Evolutionary conservation across 2,113 vertebrate genomes (phyloP).

Genomic region (Vulpes vulpes): DNA sequence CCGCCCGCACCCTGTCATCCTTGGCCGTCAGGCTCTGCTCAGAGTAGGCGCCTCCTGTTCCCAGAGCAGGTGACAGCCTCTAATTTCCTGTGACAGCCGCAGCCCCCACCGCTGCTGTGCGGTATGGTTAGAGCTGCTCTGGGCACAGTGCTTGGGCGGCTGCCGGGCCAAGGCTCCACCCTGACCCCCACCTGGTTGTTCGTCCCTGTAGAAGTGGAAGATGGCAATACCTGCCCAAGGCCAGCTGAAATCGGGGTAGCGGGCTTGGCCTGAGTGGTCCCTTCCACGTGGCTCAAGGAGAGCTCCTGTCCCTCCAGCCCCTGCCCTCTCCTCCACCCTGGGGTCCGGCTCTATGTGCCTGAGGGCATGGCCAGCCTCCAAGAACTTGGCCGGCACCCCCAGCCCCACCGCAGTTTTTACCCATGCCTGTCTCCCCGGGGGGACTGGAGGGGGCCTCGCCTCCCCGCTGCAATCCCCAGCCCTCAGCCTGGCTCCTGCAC

Average conservation of each 20-base stretch:
- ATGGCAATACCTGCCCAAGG: not conserved
- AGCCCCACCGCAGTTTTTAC: fast-evolving
- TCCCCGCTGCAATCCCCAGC: not conserved
- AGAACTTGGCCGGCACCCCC: not conserved
- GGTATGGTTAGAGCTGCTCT: not conserved
- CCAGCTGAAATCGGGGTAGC: not conserved
- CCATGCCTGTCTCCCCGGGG: fast-evolving
- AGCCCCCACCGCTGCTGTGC: not conserved
- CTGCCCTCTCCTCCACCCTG: not conserved
- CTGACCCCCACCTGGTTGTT: not conserved
- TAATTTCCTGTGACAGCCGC: slow-evolving; percentile 70
- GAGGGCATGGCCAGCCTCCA: no score
- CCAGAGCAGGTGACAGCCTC: slow-evolving; percentile 54
- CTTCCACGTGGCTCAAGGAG: not conserved
- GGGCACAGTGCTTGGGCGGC: not conserved
- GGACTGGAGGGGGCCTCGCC: not conserved
- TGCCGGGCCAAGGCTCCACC: fast-evolving
- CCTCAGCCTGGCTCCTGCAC: no score
- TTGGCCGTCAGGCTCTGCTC: not conserved
- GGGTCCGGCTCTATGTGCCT: not conserved
- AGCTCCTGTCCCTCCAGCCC: not conserved
- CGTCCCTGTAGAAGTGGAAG: not conserved
- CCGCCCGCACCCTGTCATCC: not conserved
- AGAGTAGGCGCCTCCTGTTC: not conserved
- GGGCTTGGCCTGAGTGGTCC: not conserved